These are phyloP conservation scores for Labeo calbasu DNA, from an alignment of 2,797 vertebrate genomes.

Conservation along the genomic window DNA sequence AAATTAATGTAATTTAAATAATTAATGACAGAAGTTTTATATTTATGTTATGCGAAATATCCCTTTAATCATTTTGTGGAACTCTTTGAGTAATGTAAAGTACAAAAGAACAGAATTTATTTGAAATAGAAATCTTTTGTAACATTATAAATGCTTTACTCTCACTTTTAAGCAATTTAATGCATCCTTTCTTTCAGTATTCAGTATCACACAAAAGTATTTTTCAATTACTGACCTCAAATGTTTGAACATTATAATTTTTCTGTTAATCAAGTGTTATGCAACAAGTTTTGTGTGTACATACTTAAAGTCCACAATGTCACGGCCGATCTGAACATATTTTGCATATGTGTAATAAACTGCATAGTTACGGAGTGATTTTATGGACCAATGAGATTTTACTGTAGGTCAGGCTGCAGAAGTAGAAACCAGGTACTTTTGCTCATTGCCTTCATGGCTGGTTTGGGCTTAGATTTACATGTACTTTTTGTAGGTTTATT, in stretches of 20 bases:
- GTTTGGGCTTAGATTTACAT: neutral
- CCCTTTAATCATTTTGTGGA: neutral
- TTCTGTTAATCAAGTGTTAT: neutral
- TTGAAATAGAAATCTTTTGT: neutral
- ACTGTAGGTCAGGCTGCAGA: neutral
- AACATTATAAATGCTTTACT: neutral
- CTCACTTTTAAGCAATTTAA: conserved; percentile 1
- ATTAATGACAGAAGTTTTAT: too few relatives aligned
- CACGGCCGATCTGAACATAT: too few relatives aligned
- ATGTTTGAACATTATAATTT: neutral
- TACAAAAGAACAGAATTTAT: too few relatives aligned
- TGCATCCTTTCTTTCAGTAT: neutral
- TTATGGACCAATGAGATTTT: neutral
- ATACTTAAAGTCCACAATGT: neutral
- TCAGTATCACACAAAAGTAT: too few relatives aligned
- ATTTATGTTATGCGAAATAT: too few relatives aligned
- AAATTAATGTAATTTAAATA: too few relatives aligned
- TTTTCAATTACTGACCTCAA: too few relatives aligned
- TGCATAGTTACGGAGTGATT: neutral
- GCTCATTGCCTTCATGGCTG: neutral
- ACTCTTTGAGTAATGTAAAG: neutral
- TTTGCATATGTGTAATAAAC: neutral
- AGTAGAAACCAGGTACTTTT: neutral
- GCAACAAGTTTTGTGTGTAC: neutral
- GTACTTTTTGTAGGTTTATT: conserved; percentile 19